These are phyloP conservation scores for Scalopus aquaticus DNA, from an alignment of 2,113 vertebrate species.

Conservation along the genomic window DNA sequence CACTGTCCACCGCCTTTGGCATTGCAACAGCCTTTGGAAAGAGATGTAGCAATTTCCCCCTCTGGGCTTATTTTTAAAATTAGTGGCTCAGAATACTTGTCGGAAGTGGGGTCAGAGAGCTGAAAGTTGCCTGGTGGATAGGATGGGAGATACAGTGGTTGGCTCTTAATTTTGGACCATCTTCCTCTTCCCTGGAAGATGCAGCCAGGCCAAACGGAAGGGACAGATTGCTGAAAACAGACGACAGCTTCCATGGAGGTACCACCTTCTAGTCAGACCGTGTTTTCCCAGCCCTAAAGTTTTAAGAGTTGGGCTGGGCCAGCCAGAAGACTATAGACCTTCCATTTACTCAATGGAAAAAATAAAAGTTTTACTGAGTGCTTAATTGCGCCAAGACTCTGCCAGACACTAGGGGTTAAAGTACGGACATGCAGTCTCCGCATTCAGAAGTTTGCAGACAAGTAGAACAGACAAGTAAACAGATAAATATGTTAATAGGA, in stretches of 20 bases:
- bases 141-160: neutral
- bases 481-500: neutral
- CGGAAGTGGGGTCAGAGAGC: conserved; percentile 74
- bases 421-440: neutral
- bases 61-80: conserved; percentile 80
- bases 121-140: neutral
- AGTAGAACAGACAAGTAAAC: neutral
- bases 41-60: conserved; percentile 69
- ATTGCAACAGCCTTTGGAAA: conserved; percentile 64
- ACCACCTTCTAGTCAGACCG: conserved; percentile 75
- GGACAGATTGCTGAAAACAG: conserved; percentile 68
- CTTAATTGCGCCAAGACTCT: neutral
- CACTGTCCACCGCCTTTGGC: conserved; percentile 61
- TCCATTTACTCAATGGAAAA: neutral
- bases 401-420: neutral
- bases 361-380: neutral
- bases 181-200: conserved; percentile 69
- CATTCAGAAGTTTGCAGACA: neutral
- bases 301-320: neutral
- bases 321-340: neutral
- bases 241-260: conserved; percentile 75
- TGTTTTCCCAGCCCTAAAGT: conserved; percentile 20
- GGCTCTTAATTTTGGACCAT: conserved; percentile 72
- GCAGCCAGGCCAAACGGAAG: conserved; percentile 76
- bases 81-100: conserved; percentile 66